Percentiles rank a stretch among this genome's conserved stretches.
Conservation (phyloP, 92 coral and sea anemone genomes). For the Parazoanthus darwini region DNA sequence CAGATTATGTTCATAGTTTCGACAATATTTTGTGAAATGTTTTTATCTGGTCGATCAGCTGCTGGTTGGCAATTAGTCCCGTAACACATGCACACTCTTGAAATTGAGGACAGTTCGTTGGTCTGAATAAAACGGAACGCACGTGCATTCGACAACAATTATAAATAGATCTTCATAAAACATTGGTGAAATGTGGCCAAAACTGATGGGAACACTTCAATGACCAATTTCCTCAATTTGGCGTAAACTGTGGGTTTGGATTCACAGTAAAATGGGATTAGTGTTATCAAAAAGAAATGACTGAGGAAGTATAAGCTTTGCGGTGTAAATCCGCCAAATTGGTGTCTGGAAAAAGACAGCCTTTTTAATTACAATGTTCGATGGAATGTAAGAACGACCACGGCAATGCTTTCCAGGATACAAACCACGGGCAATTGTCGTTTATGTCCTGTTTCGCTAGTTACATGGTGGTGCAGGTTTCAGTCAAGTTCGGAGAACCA, state of each 20-base stretch:
- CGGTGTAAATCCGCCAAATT: constrained; percentile 6
- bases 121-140: neutral
- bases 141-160: neutral
- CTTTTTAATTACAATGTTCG: neutral
- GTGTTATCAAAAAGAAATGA: neutral
- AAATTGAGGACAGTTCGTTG: neutral
- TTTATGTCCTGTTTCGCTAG: too few species aligned
- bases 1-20: too few species aligned
- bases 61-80: neutral
- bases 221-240: constrained; percentile 21
- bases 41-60: neutral
- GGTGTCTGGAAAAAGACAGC: neutral
- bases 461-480: too few species aligned
- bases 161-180: constrained; percentile 20
- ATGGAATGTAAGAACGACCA: neutral
- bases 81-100: too few species aligned
- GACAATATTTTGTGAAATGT: neutral
- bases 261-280: neutral
- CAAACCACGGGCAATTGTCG: neutral
- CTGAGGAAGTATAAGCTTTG: neutral
- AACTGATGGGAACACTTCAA: neutral
- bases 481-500: too few species aligned
- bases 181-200: constrained; percentile 5
- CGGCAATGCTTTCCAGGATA: neutral
- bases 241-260: neutral